Base-by-base conservation (phyloP, 2,113 vertebrate genomes). In the Actenoides lindsayi region DNA sequence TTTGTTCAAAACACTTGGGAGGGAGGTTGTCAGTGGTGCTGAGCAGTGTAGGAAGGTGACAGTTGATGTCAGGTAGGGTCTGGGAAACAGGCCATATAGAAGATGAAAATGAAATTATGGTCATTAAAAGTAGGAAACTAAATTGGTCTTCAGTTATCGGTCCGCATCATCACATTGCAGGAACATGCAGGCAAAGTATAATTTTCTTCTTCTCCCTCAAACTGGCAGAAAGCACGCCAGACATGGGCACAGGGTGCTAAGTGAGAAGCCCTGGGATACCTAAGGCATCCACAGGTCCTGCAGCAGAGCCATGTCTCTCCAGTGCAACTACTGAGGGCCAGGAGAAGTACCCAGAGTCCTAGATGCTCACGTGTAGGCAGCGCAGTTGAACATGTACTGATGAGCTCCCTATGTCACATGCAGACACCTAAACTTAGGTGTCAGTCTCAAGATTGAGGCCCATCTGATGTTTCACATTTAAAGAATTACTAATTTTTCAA, bases 321-420 rank as follows among this genome's bases (percentile, higher is more conserved):
- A 48, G 9, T 51, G 39, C 11, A 12, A 2, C 0, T 0, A 25
- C 23, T 46, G 10, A 15, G 30, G 20, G 19, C 30, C 31, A 37
- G 31, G 23, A 63, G 33, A 48, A 68, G 30, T 44, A 16, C n/a
- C 23, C 24, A 25, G 75, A 93, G 57, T 42, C 28, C 10, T 28
- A 4, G 44, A 27, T 60, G 30, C 13, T 63, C 46, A 4, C 11
- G 14, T 74, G 24, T 50, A 77, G 10, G 57, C 79, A 86, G 4
- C 27, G 0, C 0, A 74, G 8, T 64, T 69, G 37, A 90, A 73
- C 6, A 5, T 0, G 0, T 20, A 25, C 8, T 50, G 39, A 30
- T 56, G 33, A 53, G 16, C 31, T 27, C 48, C 41, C 35, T 65
- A 4, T 2, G 1, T 76, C 19, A 1, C n/a, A 24, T n/a, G 30